phyloP scores from a whole-genome alignment of 2,797 vertebrate species.

The Propithecus deckenii region DNA sequence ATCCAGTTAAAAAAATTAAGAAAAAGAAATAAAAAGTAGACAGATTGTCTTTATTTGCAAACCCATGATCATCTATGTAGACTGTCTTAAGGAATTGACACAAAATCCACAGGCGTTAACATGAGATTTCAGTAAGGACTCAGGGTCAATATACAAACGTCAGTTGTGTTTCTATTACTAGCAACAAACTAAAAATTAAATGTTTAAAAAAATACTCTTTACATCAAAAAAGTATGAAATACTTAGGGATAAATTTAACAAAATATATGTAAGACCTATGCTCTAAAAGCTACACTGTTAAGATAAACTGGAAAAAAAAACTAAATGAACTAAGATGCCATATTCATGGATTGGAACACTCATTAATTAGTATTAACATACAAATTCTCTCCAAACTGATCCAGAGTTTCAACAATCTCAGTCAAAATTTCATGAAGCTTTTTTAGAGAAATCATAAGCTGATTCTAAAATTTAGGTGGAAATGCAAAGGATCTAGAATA shows the following conservation, averaged over 20 bases:
- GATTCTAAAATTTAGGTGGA: neutral
- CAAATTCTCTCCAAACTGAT: neutral
- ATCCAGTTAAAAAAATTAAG: neutral
- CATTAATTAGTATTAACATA: neutral
- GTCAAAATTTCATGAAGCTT: neutral
- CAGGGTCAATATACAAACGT: neutral
- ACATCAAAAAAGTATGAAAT: neutral
- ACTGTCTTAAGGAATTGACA: neutral
- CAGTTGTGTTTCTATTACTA: neutral
- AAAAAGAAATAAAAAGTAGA: neutral
- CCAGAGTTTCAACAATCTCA: neutral
- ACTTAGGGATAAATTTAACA: neutral
- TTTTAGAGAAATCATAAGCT: neutral
- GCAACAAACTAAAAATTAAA: neutral
- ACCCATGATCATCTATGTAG: neutral
- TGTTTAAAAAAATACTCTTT: neutral
- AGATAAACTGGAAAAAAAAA: neutral
- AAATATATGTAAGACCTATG: neutral
- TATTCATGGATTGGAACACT: neutral
- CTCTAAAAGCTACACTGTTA: neutral
- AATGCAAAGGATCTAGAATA: neutral
- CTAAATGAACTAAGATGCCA: neutral
- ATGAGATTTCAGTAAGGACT: neutral
- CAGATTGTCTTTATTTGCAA: neutral
- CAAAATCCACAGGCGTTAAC: neutral